phyloP scores from a whole-genome alignment of 2,888 invertebrate genomes.

The Platycnemis pennipes region DNA sequence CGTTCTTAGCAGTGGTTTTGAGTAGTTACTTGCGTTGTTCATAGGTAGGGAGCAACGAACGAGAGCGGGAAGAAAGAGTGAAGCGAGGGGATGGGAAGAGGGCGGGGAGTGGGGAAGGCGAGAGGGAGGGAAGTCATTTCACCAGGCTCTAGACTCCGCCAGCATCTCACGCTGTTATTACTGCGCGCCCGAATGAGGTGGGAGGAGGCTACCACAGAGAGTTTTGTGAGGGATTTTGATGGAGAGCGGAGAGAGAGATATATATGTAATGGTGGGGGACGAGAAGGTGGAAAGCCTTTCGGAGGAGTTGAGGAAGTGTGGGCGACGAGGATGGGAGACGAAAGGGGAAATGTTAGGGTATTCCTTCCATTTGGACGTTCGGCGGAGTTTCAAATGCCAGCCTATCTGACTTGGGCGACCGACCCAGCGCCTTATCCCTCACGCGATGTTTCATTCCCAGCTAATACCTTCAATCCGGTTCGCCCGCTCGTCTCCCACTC shows the following conservation, averaged over 20 bases:
- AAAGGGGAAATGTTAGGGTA: conserved; percentile 36
- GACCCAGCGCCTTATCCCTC: neutral
- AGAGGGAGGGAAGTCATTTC: neutral
- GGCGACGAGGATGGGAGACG: neutral
- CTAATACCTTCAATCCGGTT: neutral
- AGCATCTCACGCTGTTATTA: conserved; percentile 41
- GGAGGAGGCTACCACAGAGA: neutral
- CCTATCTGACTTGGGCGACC: neutral
- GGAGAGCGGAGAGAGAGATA: neutral
- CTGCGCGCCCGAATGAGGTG: neutral
- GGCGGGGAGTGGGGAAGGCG: neutral
- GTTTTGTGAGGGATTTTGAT: neutral
- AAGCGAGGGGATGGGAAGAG: no score
- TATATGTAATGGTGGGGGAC: neutral
- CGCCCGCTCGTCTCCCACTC: neutral
- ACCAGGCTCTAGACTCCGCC: neutral
- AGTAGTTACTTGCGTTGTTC: no score
- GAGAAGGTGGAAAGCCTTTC: neutral
- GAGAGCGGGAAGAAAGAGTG: neutral
- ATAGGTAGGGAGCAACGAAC: neutral
- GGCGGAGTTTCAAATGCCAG: neutral
- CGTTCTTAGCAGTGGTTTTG: no score
- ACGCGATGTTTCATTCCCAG: neutral
- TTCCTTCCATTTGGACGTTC: neutral
- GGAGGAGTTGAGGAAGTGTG: neutral